Percentiles rank a stretch among this genome's conserved stretches.
phyloP scores from a whole-genome alignment of 2,888 invertebrate genomes.

The Baronia brevicornis region DNA sequence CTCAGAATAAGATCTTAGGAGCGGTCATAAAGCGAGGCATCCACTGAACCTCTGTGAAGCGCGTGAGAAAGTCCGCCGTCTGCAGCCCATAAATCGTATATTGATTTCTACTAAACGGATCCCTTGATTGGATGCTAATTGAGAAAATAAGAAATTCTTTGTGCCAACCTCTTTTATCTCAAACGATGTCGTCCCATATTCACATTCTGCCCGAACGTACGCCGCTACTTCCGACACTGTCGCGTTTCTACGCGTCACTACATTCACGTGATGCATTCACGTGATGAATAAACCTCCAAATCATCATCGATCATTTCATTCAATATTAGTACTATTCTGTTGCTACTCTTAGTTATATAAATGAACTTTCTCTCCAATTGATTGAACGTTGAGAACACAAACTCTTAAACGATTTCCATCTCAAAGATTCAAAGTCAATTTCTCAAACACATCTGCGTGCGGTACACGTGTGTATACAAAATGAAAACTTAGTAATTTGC shows the following conservation, averaged over 20 bases:
- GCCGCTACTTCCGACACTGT: constrained; percentile 2
- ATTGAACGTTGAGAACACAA: constrained; percentile 19
- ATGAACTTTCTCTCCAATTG: constrained; percentile 51
- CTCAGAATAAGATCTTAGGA: constrained; percentile 22
- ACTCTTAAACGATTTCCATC: constrained; percentile 13
- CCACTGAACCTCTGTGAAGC: constrained; percentile 38
- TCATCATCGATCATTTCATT: constrained; percentile 41
- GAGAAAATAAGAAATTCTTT: constrained; percentile 55
- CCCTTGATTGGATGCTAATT: constrained; percentile 63
- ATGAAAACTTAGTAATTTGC: constrained; percentile 11
- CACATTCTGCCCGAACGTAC: neutral
- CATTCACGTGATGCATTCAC: constrained; percentile 24
- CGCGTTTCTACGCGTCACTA: too few relatives aligned
- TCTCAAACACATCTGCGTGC: constrained; percentile 13
- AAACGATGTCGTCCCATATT: constrained; percentile 34
- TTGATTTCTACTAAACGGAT: constrained; percentile 52
- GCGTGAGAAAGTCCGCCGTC: constrained; percentile 57
- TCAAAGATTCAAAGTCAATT: constrained; percentile 14
- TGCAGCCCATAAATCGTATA: constrained; percentile 49
- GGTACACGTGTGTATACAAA: constrained; percentile 7
- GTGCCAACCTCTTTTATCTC: constrained; percentile 27
- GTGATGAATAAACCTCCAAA: constrained; percentile 34
- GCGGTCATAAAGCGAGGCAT: constrained; percentile 34
- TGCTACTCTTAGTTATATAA: constrained; percentile 57
- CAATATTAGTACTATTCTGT: constrained; percentile 55